A percentile compares a stretch with the other conserved stretches of the same genome.
Evolutionary conservation across 2,113 vertebrate genomes (phyloP).

Genomic region (Numida meleagris): DNA sequence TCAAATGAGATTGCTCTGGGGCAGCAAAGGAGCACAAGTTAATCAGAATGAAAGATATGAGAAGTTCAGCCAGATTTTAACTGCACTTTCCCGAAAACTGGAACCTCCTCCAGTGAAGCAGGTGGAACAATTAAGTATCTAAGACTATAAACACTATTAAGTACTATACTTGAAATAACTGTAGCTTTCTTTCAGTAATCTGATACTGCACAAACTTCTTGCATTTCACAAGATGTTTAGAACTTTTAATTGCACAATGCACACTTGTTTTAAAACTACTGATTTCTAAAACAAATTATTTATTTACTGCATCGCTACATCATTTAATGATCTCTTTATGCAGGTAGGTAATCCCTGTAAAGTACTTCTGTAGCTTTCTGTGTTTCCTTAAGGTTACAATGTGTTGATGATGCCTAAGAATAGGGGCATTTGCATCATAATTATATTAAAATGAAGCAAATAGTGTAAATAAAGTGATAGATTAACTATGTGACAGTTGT

Average conservation of each 20-base stretch:
- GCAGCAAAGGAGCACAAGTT: constrained; percentile 93
- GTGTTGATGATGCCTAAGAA: not conserved
- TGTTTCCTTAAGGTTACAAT: not conserved
- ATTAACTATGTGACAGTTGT: constrained; percentile 66
- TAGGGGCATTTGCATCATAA: not conserved
- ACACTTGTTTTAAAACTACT: constrained; percentile 80
- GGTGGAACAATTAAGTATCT: constrained; percentile 79
- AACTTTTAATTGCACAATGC: constrained; percentile 70
- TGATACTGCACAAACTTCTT: constrained; percentile 45
- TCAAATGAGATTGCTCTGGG: constrained; percentile 95
- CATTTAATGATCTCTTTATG: constrained; percentile 32
- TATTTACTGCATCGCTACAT: constrained; percentile 74
- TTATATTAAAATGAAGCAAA: constrained; percentile 21
- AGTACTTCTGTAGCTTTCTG: not conserved
- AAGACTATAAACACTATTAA: not conserved
- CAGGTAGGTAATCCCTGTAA: not conserved
- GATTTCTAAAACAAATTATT: constrained; percentile 74
- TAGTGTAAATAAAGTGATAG: constrained; percentile 72
- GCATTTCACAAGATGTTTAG: constrained; percentile 61
- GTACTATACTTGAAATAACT: constrained; percentile 20
- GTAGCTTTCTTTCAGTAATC: not conserved
- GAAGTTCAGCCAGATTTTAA: constrained; percentile 97
- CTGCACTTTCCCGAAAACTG: constrained; percentile 92
- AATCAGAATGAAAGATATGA: constrained; percentile 90
- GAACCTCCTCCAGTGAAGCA: constrained; percentile 85